phyloP scores from a whole-genome alignment of 2,113 vertebrate genomes.

The Burhinus oedicnemus region DNA sequence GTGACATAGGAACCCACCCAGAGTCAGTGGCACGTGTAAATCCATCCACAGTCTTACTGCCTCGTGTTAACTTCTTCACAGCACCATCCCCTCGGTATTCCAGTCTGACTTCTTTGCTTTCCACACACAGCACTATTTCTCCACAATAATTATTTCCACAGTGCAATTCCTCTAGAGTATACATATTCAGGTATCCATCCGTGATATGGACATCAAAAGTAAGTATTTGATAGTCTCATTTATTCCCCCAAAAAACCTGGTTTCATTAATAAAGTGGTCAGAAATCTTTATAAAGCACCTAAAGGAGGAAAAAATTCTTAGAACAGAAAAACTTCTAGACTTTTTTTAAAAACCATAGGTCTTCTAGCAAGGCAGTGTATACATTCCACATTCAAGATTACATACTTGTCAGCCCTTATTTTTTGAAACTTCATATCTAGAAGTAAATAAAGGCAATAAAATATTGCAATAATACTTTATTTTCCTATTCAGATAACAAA shows the following conservation, averaged over 20 bases:
- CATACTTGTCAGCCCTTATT: neutral
- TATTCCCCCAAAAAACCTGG: neutral
- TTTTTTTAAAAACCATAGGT: neutral
- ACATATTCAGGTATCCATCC: neutral
- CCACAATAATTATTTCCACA: neutral
- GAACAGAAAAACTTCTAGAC: neutral
- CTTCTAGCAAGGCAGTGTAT: neutral
- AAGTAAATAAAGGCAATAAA: neutral
- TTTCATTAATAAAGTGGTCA: neutral
- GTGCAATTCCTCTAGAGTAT: neutral
- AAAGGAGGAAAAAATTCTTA: neutral
- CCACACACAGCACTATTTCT: neutral
- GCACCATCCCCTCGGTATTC: neutral
- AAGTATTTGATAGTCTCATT: neutral
- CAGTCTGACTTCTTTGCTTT: neutral
- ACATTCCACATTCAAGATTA: neutral
- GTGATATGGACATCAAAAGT: neutral
- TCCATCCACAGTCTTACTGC: neutral
- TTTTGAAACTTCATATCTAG: neutral
- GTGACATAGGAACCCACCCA: neutral
- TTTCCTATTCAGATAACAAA: neutral
- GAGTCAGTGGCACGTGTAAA: neutral
- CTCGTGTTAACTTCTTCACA: neutral
- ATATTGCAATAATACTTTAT: neutral
- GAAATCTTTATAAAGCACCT: neutral